Base-by-base conservation (phyloP, 2,888 invertebrate species). In the Ypsolopha scabrella region DNA sequence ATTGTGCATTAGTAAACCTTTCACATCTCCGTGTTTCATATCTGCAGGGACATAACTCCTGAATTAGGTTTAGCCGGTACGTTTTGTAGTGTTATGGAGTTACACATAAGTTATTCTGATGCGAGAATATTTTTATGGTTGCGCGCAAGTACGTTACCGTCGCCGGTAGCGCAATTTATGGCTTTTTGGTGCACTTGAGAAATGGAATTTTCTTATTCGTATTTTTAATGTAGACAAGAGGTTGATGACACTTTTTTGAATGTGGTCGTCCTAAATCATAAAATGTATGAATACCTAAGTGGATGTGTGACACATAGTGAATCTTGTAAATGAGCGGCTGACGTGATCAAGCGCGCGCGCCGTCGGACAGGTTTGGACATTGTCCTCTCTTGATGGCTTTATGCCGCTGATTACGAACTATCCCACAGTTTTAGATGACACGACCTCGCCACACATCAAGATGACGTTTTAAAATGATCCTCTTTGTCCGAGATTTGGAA, bases 1-100 rank as follows among this genome's bases (percentile, higher is more conserved):
- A 81, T 79, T 80, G 71, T 69, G 68, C 72, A 78, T 82, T 80
- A 80, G 80, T 75, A 73, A 68, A 67, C 76, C 76, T 76, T 80
- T 78, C 81, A 80, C 77, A 77, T 75, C 61, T 61, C 57, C 64
- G 58, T 58, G 67, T 66, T 65, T 73, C 76, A 71, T 75, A 75
- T 78, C 76, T 67, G 63, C 56, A 59, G 60, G 65, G 60, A 67
- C 68, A 79, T 82, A 79, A 81, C 75, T 73, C 61, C 68, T 70
- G 78, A 80, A 80, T 80, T 78, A 75, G 72, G 74, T 79, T 72
- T 70, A 70, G 72, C 70, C 66, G 67, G 64, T 64, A 72, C 72
- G 75, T 72, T 78, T 73, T 75, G 70, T 64, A 63, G 62, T 65
- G 65, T 68, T 74, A 70, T 72, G 72, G 47, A 13, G 43, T 43